Conservation (phyloP, 1,140 invertebrate genomes). For the Danaus melanippus region DNA sequence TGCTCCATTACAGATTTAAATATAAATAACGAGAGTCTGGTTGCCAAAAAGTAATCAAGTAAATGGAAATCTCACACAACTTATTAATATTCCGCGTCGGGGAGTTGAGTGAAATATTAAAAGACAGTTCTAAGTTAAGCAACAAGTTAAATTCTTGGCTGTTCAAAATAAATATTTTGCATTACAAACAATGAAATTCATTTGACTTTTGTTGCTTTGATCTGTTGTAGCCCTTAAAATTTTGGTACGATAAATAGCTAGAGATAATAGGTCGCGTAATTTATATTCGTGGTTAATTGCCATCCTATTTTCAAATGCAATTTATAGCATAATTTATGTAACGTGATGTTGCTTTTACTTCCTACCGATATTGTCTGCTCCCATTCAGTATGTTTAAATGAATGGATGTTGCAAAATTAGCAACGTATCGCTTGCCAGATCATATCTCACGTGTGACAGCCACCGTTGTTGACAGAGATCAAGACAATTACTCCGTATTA, state of each 20-base stretch:
- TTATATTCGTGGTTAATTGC: constrained; percentile 43
- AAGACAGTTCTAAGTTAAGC: constrained; percentile 22
- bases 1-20: constrained; percentile 14
- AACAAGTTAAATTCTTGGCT: constrained; percentile 27
- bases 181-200: constrained; percentile 27
- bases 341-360: constrained; percentile 33
- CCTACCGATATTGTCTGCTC: constrained; percentile 47
- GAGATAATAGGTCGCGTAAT: constrained; percentile 35
- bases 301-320: constrained; percentile 44
- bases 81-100: constrained; percentile 23
- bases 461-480: constrained; percentile 50
- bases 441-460: constrained; percentile 55
- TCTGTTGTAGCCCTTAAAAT: constrained; percentile 29
- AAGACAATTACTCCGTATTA: constrained; percentile 59
- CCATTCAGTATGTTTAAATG: constrained; percentile 59
- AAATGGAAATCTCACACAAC: constrained; percentile 23
- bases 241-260: constrained; percentile 30
- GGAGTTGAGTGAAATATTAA: constrained; percentile 18
- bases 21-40: constrained; percentile 18
- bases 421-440: constrained; percentile 53
- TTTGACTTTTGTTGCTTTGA: constrained; percentile 28
- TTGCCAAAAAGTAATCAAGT: constrained; percentile 21
- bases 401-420: constrained; percentile 65
- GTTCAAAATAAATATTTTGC: constrained; percentile 28
- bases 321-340: constrained; percentile 50